Conservation (phyloP, 2,113 vertebrate genomes). For the Pollimyrus isidori region DNA sequence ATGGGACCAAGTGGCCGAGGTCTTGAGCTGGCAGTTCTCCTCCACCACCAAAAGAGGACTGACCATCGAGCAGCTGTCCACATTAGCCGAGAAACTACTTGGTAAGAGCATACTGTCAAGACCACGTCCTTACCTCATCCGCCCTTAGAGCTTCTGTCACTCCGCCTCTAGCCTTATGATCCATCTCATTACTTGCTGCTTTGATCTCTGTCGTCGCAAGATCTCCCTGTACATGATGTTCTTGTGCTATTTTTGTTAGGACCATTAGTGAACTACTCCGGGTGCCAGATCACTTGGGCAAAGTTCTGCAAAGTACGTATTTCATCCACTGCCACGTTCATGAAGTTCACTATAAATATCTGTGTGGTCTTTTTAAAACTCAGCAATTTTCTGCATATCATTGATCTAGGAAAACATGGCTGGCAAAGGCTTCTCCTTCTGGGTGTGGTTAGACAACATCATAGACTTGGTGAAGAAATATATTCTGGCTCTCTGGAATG, state of each 20-base stretch:
- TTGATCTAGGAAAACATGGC: conserved; percentile 87
- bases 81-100: conserved; percentile 88
- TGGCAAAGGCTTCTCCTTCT: conserved; percentile 97
- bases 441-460: conserved; percentile 99
- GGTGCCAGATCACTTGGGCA: conserved; percentile 98
- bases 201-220: neutral
- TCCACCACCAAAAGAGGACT: conserved; percentile 93
- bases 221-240: neutral
- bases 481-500: conserved; percentile 93
- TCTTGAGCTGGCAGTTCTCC: conserved; percentile 97
- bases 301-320: conserved; percentile 93
- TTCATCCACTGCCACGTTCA: neutral
- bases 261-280: conserved; percentile 92
- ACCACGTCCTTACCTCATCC: neutral
- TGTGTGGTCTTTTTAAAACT: neutral
- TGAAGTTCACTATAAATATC: neutral
- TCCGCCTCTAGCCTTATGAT: neutral
- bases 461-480: conserved; percentile 98
- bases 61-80: conserved; percentile 93
- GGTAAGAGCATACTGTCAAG: conserved; percentile 53
- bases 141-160: neutral
- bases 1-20: conserved; percentile 97
- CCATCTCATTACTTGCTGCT: neutral
- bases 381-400: neutral
- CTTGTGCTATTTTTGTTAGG: conserved; percentile 52